Evolutionary conservation across 2,113 vertebrate genomes (phyloP).

Genomic region (Taxidea taxus): DNA sequence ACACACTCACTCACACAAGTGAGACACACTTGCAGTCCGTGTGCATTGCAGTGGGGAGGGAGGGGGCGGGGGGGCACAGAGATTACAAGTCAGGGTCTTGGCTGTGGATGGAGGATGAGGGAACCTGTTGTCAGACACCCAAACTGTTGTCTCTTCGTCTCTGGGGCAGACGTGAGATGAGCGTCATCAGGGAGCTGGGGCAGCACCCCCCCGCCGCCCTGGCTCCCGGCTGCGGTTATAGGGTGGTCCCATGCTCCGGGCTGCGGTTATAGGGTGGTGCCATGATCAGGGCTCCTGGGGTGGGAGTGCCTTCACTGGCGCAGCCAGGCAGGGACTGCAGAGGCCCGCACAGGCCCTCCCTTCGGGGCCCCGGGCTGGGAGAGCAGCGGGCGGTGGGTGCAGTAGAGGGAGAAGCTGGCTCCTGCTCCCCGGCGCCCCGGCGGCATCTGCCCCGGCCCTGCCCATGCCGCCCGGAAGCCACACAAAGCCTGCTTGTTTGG

Average conservation of each 20-base stretch:
- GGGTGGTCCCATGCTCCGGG: neutral
- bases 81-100: neutral
- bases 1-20: too few relatives aligned
- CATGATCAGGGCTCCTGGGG: neutral
- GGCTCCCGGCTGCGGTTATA: neutral
- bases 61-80: neutral
- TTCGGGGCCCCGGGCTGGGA: neutral
- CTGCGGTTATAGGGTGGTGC: neutral
- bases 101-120: neutral
- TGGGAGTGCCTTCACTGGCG: neutral
- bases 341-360: neutral
- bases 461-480: neutral
- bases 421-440: neutral
- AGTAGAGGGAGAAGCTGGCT: neutral
- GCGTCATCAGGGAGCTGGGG: neutral
- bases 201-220: neutral
- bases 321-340: neutral
- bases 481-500: constrained; percentile 56
- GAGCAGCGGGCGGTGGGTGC: neutral
- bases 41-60: neutral
- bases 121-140: neutral
- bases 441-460: neutral
- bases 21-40: neutral
- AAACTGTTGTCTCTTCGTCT: neutral
- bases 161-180: neutral